Percentiles rank a stretch among this genome's conserved stretches.
phyloP scores from a whole-genome alignment of 64 coral and sea anemone genomes.

The Actinia tenebrosa region DNA sequence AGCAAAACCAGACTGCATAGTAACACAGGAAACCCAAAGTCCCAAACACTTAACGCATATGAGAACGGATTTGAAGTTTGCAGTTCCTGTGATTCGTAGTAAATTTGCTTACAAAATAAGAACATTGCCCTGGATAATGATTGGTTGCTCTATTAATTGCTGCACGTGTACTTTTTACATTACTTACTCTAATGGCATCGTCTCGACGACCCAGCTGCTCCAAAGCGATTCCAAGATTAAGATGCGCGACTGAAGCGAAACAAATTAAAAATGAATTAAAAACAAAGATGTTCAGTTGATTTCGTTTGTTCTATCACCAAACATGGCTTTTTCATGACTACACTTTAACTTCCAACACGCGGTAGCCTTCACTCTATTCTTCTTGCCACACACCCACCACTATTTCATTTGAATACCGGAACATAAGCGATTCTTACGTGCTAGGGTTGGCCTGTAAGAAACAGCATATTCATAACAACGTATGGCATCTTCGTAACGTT shows the following conservation, averaged over 20 bases:
- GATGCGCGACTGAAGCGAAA: conserved; percentile 38
- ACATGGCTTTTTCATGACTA: too few species aligned
- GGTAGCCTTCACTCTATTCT: too few species aligned
- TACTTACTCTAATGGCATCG: conserved; percentile 36
- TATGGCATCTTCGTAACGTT: conserved; percentile 70
- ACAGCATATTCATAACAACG: conserved; percentile 77
- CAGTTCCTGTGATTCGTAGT: too few species aligned
- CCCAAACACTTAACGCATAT: neutral
- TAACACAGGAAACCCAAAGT: neutral
- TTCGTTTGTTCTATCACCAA: too few species aligned
- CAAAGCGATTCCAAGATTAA: conserved; percentile 53
- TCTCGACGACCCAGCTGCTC: conserved; percentile 34
- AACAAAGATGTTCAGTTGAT: too few species aligned
- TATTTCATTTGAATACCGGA: too few species aligned
- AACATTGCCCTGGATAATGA: neutral
- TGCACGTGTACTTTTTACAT: neutral
- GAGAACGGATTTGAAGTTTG: neutral
- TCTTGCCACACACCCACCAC: too few species aligned
- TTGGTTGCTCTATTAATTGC: too few species aligned
- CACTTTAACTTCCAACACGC: too few species aligned
- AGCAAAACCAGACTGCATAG: neutral
- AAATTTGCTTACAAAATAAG: too few species aligned
- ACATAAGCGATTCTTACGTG: conserved; percentile 35
- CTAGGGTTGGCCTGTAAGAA: conserved; percentile 58
- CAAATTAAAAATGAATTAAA: neutral